These are phyloP conservation scores for Temnothorax unifasciatus DNA, from an alignment of 2,888 invertebrate species.

Conservation along the genomic window DNA sequence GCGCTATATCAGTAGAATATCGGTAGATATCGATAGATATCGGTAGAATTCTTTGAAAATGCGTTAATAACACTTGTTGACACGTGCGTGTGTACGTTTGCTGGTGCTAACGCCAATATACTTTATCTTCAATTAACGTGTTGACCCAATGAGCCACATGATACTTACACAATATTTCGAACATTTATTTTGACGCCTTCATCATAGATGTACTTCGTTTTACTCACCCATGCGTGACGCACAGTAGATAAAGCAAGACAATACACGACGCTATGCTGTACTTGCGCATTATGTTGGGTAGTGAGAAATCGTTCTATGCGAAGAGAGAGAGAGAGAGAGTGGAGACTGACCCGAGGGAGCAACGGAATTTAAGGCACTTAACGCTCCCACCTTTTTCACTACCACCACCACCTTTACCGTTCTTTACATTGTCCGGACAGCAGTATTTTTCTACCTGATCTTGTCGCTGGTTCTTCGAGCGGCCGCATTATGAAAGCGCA, in stretches of 20 bases:
- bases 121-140: background rate
- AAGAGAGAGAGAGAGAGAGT: background rate
- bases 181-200: background rate
- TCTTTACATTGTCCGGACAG: background rate
- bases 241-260: slow-evolving; percentile 38
- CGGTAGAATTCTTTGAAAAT: background rate
- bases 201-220: background rate
- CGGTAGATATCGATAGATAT: background rate
- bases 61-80: background rate
- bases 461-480: background rate
- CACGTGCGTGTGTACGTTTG: background rate
- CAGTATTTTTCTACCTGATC: slow-evolving; percentile 37
- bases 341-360: background rate
- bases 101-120: background rate
- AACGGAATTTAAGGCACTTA: background rate
- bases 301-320: background rate
- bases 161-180: slow-evolving; percentile 14
- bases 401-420: slow-evolving; percentile 48
- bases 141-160: background rate
- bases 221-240: slow-evolving; percentile 55
- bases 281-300: slow-evolving; percentile 35
- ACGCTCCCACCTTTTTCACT: slow-evolving; percentile 40
- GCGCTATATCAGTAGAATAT: background rate
- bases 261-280: background rate
- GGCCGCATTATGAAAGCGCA: background rate